These are phyloP conservation scores for Globia sparganii DNA, from an alignment of 2,888 invertebrate genomes.

Conservation along the genomic window DNA sequence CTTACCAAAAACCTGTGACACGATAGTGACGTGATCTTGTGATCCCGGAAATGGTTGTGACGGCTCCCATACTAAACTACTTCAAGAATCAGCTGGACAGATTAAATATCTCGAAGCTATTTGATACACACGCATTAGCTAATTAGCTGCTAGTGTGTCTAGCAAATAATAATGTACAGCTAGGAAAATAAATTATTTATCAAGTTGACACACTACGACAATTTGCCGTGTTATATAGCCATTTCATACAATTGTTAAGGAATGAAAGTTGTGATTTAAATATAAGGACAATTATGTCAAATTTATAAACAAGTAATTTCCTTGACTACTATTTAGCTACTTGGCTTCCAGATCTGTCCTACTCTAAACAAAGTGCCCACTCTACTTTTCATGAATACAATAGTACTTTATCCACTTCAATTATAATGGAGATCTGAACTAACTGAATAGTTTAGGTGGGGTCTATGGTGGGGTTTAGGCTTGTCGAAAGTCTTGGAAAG, in stretches of 20 bases:
- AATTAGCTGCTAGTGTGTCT: background rate
- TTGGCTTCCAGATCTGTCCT: background rate
- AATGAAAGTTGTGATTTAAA: background rate
- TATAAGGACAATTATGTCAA: background rate
- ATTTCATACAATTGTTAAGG: background rate
- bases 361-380: conserved; percentile 3
- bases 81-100: background rate
- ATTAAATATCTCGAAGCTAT: background rate
- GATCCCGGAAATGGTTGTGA: background rate
- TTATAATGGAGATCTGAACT: conserved; percentile 36
- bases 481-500: conserved; percentile 37
- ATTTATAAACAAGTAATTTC: background rate
- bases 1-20: background rate
- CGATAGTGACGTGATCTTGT: background rate
- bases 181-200: background rate
- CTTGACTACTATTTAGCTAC: background rate
- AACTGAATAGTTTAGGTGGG: conserved; percentile 41
- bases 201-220: background rate
- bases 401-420: conserved; percentile 33
- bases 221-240: background rate
- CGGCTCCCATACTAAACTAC: background rate
- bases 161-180: background rate
- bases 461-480: conserved; percentile 30
- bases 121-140: too few relatives aligned
- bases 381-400: conserved; percentile 46